Evolutionary conservation across 2,888 invertebrate species (phyloP).

Genomic region (Hoplodrina ambigua): DNA sequence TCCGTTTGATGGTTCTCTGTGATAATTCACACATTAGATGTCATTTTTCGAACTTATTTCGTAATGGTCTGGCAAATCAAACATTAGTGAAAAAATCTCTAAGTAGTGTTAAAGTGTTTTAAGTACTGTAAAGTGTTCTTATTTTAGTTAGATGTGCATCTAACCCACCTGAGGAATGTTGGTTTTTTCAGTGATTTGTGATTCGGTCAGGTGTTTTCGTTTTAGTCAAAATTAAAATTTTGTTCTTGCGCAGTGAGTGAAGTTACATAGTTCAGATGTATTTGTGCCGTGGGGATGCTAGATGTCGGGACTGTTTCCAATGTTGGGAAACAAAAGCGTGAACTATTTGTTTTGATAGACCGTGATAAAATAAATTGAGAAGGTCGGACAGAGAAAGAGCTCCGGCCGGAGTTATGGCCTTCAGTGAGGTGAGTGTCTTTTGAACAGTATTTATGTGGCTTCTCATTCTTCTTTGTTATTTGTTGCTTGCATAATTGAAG

Average conservation of each 20-base stretch:
- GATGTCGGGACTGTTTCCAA: slow-evolving; percentile 89
- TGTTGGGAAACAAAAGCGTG: slow-evolving; percentile 89
- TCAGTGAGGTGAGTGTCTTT: slow-evolving; percentile 93
- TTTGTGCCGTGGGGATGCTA: slow-evolving; percentile 89
- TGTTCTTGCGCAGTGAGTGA: slow-evolving; percentile 90
- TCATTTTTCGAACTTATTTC: slow-evolving; percentile 83
- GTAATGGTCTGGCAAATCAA: slow-evolving; percentile 76
- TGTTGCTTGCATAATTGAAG: slow-evolving; percentile 25
- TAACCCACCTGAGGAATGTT: slow-evolving; percentile 92
- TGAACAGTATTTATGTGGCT: slow-evolving; percentile 58
- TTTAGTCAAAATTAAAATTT: slow-evolving; percentile 88
- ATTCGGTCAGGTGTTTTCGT: slow-evolving; percentile 91
- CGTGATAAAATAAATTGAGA: slow-evolving; percentile 85
- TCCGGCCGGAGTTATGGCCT: slow-evolving; percentile 93
- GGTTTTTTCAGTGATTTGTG: slow-evolving; percentile 91
- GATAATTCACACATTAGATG: slow-evolving; percentile 84
- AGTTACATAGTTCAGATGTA: slow-evolving; percentile 88
- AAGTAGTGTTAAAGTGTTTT: slow-evolving; percentile 77
- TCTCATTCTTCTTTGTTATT: slow-evolving; percentile 54
- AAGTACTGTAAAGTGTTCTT: slow-evolving; percentile 72
- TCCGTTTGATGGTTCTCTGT: slow-evolving; percentile 87
- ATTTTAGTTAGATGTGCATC: slow-evolving; percentile 79
- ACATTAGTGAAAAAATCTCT: slow-evolving; percentile 73
- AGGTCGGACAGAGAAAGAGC: slow-evolving; percentile 90
- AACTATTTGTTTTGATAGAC: slow-evolving; percentile 90